Conservation (phyloP, 2,888 invertebrate species). For the Tipula confusa region DNA sequence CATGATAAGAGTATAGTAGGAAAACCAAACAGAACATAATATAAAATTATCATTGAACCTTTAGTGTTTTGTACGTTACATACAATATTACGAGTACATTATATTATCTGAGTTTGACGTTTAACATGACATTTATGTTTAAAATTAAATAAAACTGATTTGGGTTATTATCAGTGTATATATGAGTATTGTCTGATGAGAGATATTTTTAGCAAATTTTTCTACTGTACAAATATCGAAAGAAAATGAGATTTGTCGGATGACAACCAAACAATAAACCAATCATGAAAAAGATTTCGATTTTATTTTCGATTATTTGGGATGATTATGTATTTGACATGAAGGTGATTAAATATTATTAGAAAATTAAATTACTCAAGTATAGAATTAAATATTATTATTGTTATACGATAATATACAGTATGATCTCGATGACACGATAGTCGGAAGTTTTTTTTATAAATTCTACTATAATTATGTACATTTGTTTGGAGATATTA, state of each 20-base stretch:
- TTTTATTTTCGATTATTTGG: neutral
- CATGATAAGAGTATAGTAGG: neutral
- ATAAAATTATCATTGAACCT: neutral
- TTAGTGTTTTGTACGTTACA: neutral
- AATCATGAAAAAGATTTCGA: neutral
- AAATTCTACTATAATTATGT: no score
- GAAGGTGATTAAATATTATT: no score
- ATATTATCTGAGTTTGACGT: neutral
- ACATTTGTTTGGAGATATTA: no score
- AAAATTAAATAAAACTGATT: neutral
- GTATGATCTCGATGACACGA: no score
- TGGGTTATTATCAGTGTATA: neutral
- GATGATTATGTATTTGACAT: neutral
- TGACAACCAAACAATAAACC: neutral
- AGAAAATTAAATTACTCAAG: neutral
- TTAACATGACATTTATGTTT: slow-evolving; percentile 21
- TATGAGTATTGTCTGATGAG: neutral
- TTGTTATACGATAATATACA: no score
- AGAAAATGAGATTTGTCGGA: neutral
- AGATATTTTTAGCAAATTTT: neutral
- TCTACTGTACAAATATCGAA: neutral
- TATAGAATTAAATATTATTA: no score
- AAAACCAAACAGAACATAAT: neutral
- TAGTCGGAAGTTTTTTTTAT: no score
- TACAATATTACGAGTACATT: neutral